These are phyloP conservation scores for Protonemura montana DNA, from an alignment of 2,888 invertebrate genomes.

Conservation along the genomic window DNA sequence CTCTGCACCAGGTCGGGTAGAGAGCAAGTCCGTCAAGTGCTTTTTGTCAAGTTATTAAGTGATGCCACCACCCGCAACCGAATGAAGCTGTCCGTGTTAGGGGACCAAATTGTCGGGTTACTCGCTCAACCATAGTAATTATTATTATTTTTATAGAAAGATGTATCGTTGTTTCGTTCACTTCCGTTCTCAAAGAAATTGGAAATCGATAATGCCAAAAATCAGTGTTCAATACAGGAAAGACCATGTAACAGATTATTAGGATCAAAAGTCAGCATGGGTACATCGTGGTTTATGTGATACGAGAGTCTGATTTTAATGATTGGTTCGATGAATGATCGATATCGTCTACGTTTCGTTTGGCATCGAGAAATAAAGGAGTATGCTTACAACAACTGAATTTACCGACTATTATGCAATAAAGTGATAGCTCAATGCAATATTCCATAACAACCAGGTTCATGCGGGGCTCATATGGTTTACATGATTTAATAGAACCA, in stretches of 20 bases:
- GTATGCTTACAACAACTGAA: background rate
- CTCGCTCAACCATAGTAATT: background rate
- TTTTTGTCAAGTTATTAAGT: slow-evolving; percentile 33
- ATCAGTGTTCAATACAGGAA: slow-evolving; percentile 35
- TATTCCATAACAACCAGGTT: background rate
- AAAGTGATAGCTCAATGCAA: background rate
- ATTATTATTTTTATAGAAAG: background rate
- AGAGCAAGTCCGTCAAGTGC: background rate
- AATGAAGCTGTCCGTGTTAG: slow-evolving; percentile 10
- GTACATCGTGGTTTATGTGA: background rate
- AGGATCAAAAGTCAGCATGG: background rate
- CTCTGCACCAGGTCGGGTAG: background rate
- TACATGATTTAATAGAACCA: background rate
- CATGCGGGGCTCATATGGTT: background rate
- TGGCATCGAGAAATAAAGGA: background rate
- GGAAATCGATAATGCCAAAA: background rate
- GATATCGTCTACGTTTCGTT: background rate
- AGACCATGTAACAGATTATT: slow-evolving; percentile 17
- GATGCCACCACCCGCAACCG: slow-evolving; percentile 31
- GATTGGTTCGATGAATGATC: background rate
- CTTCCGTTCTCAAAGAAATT: slow-evolving; percentile 13
- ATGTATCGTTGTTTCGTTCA: background rate
- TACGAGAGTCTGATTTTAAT: background rate
- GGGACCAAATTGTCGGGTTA: background rate
- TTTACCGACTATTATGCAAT: background rate